Percentiles rank a stretch among this genome's conserved stretches.
phyloP scores from a whole-genome alignment of 2,888 invertebrate genomes.

The Oscheius onirici region DNA sequence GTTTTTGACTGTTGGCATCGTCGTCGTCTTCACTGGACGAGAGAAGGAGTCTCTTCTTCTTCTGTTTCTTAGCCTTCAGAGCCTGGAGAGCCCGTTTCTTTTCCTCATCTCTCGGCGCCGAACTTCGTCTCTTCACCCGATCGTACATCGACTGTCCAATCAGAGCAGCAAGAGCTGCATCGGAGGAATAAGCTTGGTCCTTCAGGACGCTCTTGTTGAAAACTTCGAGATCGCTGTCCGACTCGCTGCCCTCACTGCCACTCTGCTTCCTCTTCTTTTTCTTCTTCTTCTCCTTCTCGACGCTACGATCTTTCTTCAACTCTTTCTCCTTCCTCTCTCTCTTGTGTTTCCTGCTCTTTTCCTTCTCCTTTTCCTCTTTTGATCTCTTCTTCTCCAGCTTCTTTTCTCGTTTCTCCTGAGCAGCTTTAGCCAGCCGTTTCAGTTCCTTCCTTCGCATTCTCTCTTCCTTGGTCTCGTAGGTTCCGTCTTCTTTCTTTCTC shows the following conservation, averaged over 20 bases:
- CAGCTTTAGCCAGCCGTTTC: neutral
- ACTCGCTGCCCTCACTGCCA: constrained; percentile 7
- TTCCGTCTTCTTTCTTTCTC: constrained; percentile 32
- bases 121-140: constrained; percentile 42
- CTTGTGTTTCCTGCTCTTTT: neutral
- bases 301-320: neutral
- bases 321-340: constrained; percentile 1
- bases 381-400: constrained; percentile 14
- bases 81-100: constrained; percentile 31
- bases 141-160: constrained; percentile 42
- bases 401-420: constrained; percentile 12
- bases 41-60: constrained; percentile 16
- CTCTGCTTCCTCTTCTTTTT: constrained; percentile 29
- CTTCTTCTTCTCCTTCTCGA: constrained; percentile 24
- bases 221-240: constrained; percentile 19
- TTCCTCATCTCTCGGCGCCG: constrained; percentile 32
- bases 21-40: constrained; percentile 29
- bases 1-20: neutral
- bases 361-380: constrained; percentile 2
- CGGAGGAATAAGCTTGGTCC: neutral
- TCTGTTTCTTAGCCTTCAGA: constrained; percentile 29
- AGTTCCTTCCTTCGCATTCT: constrained; percentile 24
- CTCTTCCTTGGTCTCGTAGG: constrained; percentile 35
- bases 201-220: neutral
- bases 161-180: neutral